Evolutionary conservation across 2,113 vertebrate genomes (phyloP).

Genomic region (Oceanodroma tethys): DNA sequence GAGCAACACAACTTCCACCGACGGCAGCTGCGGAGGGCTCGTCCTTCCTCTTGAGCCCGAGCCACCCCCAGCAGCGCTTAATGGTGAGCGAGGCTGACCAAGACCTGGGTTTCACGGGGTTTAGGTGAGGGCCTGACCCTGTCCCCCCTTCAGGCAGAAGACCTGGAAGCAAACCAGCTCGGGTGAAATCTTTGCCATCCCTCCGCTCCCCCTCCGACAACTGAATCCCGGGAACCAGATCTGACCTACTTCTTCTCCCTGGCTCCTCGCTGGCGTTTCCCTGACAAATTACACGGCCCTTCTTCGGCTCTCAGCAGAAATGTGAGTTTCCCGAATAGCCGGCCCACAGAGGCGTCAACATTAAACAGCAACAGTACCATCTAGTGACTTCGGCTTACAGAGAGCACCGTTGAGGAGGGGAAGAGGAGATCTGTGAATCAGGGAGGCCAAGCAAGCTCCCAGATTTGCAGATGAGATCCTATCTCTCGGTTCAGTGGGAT

Average conservation of each 20-base stretch:
- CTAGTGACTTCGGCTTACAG: neutral
- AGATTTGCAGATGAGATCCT: neutral
- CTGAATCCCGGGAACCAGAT: neutral
- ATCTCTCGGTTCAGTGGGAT: neutral
- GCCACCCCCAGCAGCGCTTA: neutral
- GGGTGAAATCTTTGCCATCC: neutral
- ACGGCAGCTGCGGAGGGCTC: neutral
- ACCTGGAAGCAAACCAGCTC: neutral
- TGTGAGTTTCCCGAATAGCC: neutral
- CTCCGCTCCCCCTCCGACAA: neutral
- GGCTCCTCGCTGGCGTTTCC: neutral
- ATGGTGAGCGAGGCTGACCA: neutral
- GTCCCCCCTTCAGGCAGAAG: neutral
- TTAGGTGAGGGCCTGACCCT: neutral
- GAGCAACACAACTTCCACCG: neutral
- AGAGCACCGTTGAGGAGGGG: neutral
- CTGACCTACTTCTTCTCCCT: constrained; percentile 38
- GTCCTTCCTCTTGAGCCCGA: neutral
- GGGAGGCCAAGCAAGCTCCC: neutral
- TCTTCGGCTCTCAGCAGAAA: neutral
- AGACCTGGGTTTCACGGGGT: neutral
- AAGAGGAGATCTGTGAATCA: neutral
- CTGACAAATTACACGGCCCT: neutral
- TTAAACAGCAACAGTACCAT: constrained; percentile 51
- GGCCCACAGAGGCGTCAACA: neutral